These are phyloP conservation scores for Patagioenas fasciata DNA, from an alignment of 2,113 vertebrate species.

Conservation along the genomic window DNA sequence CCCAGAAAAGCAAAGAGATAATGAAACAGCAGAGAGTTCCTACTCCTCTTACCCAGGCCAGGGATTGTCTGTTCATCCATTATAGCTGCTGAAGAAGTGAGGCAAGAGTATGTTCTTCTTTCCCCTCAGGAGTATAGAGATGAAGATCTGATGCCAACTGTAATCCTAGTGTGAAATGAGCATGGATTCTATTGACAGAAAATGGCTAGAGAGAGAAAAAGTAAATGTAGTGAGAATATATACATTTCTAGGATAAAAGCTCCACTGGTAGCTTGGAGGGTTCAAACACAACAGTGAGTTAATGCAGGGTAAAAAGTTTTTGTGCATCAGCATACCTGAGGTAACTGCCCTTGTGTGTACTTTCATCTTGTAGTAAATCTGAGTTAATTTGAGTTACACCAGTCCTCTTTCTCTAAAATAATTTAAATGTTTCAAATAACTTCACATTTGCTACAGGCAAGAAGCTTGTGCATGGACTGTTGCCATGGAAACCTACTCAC, in stretches of 20 bases:
- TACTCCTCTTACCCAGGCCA: background rate
- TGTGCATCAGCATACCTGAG: background rate
- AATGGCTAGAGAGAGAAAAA: background rate
- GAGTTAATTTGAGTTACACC: constrained; percentile 37
- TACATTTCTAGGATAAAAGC: background rate
- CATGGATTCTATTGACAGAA: background rate
- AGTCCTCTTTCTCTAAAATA: constrained; percentile 18
- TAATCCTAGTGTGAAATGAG: background rate
- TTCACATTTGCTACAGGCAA: constrained; percentile 47
- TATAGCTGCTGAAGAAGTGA: background rate
- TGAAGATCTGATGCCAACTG: background rate
- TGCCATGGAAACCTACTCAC: constrained; percentile 34
- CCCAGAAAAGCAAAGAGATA: background rate
- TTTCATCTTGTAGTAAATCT: constrained; percentile 3
- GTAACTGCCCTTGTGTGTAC: background rate
- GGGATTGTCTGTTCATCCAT: background rate
- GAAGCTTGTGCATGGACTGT: constrained; percentile 20
- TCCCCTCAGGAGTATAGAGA: background rate
- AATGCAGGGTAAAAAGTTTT: background rate
- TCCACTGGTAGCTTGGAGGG: background rate
- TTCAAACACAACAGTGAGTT: background rate
- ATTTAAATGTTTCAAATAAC: constrained; percentile 50
- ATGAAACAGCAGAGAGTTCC: background rate
- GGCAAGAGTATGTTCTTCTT: background rate
- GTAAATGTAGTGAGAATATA: background rate